These are phyloP conservation scores for Lates japonicus DNA, from an alignment of 2,797 vertebrate genomes.

Conservation along the genomic window DNA sequence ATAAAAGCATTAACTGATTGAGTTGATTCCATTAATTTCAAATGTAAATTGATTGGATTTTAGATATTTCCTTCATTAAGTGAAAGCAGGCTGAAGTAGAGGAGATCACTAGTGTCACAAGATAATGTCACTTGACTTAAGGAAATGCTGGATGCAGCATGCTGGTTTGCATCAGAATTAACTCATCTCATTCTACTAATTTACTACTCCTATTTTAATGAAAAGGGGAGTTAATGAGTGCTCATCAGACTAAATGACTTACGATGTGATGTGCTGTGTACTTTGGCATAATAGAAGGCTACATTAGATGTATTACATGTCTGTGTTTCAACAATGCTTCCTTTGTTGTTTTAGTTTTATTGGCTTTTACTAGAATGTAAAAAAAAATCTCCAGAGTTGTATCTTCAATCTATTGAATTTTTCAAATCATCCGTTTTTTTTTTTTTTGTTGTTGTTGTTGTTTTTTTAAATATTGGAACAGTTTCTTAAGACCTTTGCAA, in stretches of 20 bases:
- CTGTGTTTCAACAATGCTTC: background rate
- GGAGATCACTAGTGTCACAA: constrained; percentile 18
- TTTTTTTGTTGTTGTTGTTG: too few relatives aligned
- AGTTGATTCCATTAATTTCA: constrained; percentile 24
- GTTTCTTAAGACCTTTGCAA: constrained; percentile 8
- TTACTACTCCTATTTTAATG: constrained; percentile 13
- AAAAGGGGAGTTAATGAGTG: constrained; percentile 23
- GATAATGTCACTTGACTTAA: constrained; percentile 47
- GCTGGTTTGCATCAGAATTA: constrained; percentile 37
- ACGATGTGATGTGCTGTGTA: background rate
- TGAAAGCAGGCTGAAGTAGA: constrained; percentile 14
- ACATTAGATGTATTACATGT: background rate
- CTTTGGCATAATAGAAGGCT: constrained; percentile 14
- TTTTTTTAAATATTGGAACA: background rate
- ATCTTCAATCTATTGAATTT: too few relatives aligned
- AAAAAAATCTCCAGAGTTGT: background rate
- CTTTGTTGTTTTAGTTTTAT: constrained; percentile 14
- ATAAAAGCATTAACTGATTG: constrained; percentile 8
- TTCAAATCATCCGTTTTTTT: background rate
- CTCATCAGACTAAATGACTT: constrained; percentile 6
- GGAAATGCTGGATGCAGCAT: constrained; percentile 16
- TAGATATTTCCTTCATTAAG: constrained; percentile 5
- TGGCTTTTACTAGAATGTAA: background rate
- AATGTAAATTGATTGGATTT: constrained; percentile 24
- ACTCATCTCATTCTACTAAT: constrained; percentile 24